Percentiles rank a stretch among this genome's conserved stretches.
phyloP scores from a whole-genome alignment of 2,113 vertebrate species.

The Apodemus sylvaticus region DNA sequence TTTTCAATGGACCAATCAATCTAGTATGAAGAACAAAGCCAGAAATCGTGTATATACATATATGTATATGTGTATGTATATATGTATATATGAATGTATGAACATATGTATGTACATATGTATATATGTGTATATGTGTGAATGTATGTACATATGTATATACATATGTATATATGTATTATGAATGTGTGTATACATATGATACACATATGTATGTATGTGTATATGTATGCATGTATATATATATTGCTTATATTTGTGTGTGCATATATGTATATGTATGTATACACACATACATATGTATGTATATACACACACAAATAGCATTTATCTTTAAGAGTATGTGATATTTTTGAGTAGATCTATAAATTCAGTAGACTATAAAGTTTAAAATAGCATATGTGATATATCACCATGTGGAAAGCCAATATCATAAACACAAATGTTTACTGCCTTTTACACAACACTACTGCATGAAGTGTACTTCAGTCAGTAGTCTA shows the following conservation, averaged over 20 bases:
- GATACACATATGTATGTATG: no score
- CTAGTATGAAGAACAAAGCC: background rate
- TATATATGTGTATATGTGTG: no score
- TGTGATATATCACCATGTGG: background rate
- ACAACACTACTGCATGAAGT: constrained; percentile 33
- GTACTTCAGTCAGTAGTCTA: constrained; percentile 48
- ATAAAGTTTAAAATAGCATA: background rate
- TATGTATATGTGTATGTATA: no score
- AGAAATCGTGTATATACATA: background rate
- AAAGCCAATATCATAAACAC: background rate
- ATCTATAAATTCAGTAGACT: background rate
- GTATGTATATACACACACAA: background rate
- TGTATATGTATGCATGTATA: no score
- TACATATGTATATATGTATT: no score
- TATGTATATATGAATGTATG: no score
- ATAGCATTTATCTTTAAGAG: background rate
- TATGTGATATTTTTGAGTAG: background rate
- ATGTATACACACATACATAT: no score
- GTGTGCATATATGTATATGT: no score
- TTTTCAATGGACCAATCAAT: background rate
- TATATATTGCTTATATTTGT: no score
- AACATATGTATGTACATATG: no score
- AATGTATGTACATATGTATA: no score
- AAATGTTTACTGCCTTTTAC: background rate
- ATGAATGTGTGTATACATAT: no score